Base-by-base conservation (phyloP, 2,888 invertebrate species). In the Melanchra persicariae region DNA sequence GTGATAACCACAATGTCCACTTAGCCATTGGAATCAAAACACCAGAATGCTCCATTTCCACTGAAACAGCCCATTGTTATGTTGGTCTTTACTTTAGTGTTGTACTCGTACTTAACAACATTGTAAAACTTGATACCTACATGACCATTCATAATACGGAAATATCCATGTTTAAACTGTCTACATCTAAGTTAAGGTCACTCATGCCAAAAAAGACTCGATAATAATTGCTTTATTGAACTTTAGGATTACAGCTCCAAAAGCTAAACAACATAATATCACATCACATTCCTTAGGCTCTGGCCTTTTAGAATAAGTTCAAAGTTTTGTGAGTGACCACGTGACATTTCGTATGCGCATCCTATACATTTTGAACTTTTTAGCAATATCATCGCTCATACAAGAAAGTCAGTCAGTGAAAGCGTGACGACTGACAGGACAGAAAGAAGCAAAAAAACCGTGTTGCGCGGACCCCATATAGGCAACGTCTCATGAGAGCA, bases 21-120 rank as follows among this genome's bases (percentile, higher is more conserved):
- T 74, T 74, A 49, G 12, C 30, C 55, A 22, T n/a, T 65, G 43
- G 22, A 54, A 61, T 62, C 80, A 62, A 55, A 63, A 79, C 51
- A 54, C 22, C 75, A 74, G 57, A 63, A 61, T 75, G 54, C 22
- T 19, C 61, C 30, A 66, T 55, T 63, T 67, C 68, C 49, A 75
- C 58, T 55, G 30, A 63, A 74, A 81, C 34, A 24, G 51, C 22
- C 45, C 54, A 77, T 77, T 80, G 66, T 77, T 67, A 62, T 64
- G 30, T 22, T n/a, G n/a, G 40, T 49, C 22, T 57, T 22, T n/a
- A 37, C 51, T 37, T 40, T 34, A 47, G 52, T 54, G 17, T 12
- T 76, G 40, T 40, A 40, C 15, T 12, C 67, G 40, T 40, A 40
- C 15, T 34, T 37, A 6, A 22, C 34, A 43, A 72, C 59, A 71